Percentiles rank a stretch among this genome's conserved stretches.
These are phyloP conservation scores for Neodiprion lecontei DNA, from an alignment of 1,140 invertebrate species.

Conservation along the genomic window DNA sequence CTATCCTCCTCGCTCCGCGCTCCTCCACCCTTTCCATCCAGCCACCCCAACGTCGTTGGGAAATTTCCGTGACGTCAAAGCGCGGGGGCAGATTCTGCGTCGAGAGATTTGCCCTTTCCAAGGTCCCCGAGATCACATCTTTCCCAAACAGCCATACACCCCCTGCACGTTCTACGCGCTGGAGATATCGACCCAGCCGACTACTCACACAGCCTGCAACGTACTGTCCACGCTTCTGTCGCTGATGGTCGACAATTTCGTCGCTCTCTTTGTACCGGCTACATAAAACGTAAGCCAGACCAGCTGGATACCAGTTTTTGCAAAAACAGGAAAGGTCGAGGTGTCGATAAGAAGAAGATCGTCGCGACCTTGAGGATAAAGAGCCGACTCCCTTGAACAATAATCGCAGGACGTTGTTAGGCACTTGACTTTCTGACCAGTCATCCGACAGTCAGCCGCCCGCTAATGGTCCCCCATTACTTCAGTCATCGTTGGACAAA, in stretches of 20 bases:
- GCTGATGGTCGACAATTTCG: not conserved
- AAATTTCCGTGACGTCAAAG: not conserved
- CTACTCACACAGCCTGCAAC: not conserved
- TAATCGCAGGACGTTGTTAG: not conserved
- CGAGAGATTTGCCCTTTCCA: not conserved
- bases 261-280: not conserved
- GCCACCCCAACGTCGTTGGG: not conserved
- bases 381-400: not conserved
- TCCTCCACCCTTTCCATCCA: not conserved
- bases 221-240: not conserved
- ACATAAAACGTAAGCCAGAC: not conserved
- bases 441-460: not conserved
- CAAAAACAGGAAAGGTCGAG: not conserved
- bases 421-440: not conserved
- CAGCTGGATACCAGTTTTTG: not conserved
- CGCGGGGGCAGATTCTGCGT: not conserved
- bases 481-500: too few species aligned
- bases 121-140: constrained; percentile 2
- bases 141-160: not conserved
- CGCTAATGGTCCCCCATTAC: too few species aligned
- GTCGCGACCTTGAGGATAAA: not conserved
- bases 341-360: not conserved
- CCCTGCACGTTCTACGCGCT: not conserved
- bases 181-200: not conserved
- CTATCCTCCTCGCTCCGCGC: not conserved